A percentile compares a stretch with the other conserved stretches of the same genome.
phyloP scores from a whole-genome alignment of 2,113 vertebrate genomes.

The Procapra przewalskii region DNA sequence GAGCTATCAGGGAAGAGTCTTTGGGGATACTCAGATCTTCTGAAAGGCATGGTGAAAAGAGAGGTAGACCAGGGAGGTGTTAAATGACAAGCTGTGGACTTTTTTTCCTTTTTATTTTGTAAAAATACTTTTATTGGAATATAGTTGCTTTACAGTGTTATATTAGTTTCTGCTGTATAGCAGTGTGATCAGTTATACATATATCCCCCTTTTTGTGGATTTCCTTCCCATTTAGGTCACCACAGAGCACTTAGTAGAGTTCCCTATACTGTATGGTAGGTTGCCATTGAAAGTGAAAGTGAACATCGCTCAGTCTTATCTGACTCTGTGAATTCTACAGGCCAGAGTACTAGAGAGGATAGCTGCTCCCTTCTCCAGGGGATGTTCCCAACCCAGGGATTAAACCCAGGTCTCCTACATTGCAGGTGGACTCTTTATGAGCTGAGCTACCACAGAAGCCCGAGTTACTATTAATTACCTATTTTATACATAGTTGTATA shows the following conservation, averaged over 20 bases:
- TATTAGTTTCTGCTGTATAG: background rate
- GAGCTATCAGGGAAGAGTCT: background rate
- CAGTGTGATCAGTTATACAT: background rate
- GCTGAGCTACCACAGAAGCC: background rate
- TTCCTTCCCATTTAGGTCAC: background rate
- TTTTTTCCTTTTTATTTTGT: background rate
- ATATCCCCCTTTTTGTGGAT: background rate
- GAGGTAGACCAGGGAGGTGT: background rate
- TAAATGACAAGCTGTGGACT: background rate
- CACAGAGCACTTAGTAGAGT: background rate
- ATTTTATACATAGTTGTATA: background rate
- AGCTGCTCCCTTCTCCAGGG: background rate
- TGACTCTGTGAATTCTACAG: background rate
- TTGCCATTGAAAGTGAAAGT: background rate
- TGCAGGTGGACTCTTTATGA: background rate
- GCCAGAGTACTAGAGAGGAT: background rate
- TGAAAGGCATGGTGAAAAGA: background rate
- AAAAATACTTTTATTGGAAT: background rate
- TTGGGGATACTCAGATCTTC: background rate
- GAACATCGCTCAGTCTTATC: background rate
- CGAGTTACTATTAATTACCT: background rate
- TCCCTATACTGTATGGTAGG: background rate
- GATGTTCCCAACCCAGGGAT: background rate
- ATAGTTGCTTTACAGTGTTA: background rate
- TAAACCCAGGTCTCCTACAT: background rate